Evolutionary conservation across 2,113 vertebrate species (phyloP).

Genomic region (Narcine bancroftii): DNA sequence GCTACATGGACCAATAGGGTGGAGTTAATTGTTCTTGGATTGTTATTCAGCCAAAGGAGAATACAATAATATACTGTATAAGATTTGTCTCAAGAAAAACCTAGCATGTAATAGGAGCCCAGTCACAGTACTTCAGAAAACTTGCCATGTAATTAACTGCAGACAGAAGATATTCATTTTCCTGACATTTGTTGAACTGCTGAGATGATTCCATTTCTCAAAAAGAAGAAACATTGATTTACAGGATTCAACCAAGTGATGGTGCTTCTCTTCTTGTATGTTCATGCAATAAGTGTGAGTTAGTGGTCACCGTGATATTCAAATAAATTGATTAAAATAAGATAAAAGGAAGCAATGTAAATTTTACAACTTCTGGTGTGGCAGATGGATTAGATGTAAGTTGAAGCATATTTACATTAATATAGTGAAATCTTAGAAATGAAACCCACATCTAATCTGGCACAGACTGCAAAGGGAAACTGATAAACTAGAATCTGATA

Average conservation of each 20-base stretch:
- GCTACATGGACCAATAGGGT: not conserved
- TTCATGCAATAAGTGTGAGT: not conserved
- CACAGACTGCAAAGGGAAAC: not conserved
- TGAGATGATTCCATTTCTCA: not conserved
- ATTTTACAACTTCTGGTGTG: not conserved
- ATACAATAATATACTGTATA: not conserved
- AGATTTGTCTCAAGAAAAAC: not conserved
- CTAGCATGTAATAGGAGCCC: not conserved
- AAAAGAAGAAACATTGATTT: not conserved
- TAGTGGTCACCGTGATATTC: not conserved
- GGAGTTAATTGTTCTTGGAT: conserved; percentile 1
- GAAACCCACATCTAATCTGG: not conserved
- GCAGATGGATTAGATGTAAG: not conserved
- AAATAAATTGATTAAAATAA: not conserved
- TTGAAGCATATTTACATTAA: not conserved
- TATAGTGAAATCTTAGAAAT: not conserved
- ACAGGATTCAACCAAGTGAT: not conserved
- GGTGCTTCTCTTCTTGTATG: not conserved
- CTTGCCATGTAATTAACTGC: not conserved
- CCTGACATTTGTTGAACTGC: not conserved
- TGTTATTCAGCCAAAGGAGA: not conserved
- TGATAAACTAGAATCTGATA: not conserved
- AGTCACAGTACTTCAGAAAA: not conserved
- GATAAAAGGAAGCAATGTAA: not conserved
- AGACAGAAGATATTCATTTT: not conserved